Evolutionary conservation across 1,140 invertebrate genomes (phyloP).

Genomic region (Capitella teleta): DNA sequence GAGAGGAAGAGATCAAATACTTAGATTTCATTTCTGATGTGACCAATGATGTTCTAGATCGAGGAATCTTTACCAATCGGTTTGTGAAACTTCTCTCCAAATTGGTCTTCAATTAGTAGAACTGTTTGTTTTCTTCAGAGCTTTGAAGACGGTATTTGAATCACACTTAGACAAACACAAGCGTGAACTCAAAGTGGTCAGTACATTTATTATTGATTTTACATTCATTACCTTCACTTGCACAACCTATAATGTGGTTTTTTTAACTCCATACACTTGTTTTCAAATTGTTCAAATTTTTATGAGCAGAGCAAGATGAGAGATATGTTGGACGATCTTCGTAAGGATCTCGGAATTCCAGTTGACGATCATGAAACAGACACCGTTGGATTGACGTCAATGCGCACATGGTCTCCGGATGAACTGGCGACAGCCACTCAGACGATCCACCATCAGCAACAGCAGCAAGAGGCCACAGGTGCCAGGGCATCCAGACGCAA

Average conservation of each 20-base stretch:
- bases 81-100: background rate
- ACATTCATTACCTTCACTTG: too few species aligned
- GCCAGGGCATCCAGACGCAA: background rate
- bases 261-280: too few species aligned
- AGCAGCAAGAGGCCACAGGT: background rate
- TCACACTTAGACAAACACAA: conserved; percentile 25
- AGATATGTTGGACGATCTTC: conserved; percentile 19
- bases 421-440: background rate
- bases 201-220: conserved; percentile 1
- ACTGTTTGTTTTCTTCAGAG: conserved; percentile 20
- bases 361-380: background rate
- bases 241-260: too few species aligned
- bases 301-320: conserved; percentile 25
- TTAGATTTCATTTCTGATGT: conserved; percentile 29
- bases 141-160: conserved; percentile 28
- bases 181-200: conserved; percentile 23
- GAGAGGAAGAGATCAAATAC: conserved; percentile 33
- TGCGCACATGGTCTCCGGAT: background rate
- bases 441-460: background rate
- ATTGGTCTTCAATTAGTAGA: background rate
- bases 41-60: conserved; percentile 26
- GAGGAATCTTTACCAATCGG: conserved; percentile 31
- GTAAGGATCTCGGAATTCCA: conserved; percentile 21
- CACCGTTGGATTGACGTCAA: background rate
- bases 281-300: too few species aligned